Percentiles rank a stretch among this genome's conserved stretches.
These are phyloP conservation scores for Phrynosoma blainvillii DNA, from an alignment of 2,113 vertebrate genomes.

Conservation along the genomic window DNA sequence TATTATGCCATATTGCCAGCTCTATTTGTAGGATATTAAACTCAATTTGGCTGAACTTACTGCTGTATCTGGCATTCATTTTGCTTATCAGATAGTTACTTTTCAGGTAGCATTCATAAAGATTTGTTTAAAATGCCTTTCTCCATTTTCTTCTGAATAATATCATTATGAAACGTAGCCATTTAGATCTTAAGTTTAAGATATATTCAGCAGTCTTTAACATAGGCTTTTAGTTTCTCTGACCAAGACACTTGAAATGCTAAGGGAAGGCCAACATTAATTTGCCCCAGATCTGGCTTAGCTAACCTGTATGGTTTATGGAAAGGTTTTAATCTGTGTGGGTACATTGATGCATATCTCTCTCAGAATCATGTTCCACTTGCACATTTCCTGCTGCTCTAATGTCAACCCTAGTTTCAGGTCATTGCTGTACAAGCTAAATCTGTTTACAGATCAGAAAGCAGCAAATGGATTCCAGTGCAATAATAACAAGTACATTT, in stretches of 20 bases:
- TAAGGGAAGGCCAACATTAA: neutral
- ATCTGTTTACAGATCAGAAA: constrained; percentile 52
- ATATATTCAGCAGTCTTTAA: neutral
- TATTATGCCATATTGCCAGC: neutral
- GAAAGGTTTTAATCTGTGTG: constrained; percentile 45
- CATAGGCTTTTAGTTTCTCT: neutral
- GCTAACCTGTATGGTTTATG: constrained; percentile 40
- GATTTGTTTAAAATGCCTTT: constrained; percentile 3
- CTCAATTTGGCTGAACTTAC: neutral
- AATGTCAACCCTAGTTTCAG: constrained; percentile 45
- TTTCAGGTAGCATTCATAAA: neutral
- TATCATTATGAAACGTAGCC: constrained; percentile 8
- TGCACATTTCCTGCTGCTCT: constrained; percentile 62
- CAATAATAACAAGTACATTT: constrained; percentile 42
- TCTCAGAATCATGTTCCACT: constrained; percentile 31
- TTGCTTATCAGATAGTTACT: constrained; percentile 3
- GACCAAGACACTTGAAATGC: neutral
- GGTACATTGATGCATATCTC: constrained; percentile 50
- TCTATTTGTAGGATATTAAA: neutral
- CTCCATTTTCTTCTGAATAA: constrained; percentile 6
- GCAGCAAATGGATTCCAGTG: constrained; percentile 31
- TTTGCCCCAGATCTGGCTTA: constrained; percentile 9
- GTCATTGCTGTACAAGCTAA: constrained; percentile 49
- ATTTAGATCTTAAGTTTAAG: constrained; percentile 4
- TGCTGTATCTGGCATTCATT: constrained; percentile 45